Percentiles rank a stretch among this genome's conserved stretches.
Conservation (phyloP, 53 echinoderm and acorn worm genomes). For the Holothuria scabra region DNA sequence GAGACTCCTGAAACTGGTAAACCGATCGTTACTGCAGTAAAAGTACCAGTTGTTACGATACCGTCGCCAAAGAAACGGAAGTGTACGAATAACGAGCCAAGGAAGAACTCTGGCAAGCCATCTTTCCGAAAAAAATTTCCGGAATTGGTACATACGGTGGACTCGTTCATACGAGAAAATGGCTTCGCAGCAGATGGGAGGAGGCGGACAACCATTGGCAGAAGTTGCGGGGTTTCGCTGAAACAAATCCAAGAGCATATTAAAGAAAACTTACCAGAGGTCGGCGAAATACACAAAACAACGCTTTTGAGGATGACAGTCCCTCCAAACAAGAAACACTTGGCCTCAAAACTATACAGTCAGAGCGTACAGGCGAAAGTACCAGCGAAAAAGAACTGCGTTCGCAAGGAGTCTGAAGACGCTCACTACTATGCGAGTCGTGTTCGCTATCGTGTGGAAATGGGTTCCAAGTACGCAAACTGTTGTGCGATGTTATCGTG, state of each 20-base stretch:
- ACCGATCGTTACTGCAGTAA: background rate
- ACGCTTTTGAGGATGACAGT: conserved; percentile 2
- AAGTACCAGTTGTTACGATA: conserved; percentile 6
- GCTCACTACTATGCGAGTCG: conserved; percentile 46
- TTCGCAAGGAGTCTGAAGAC: conserved; percentile 22
- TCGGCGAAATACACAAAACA: background rate
- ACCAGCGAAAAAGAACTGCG: conserved; percentile 46
- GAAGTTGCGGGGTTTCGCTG: conserved; percentile 4
- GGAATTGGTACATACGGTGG: conserved; percentile 1
- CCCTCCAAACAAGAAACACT: conserved; percentile 22
- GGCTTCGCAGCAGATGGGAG: conserved; percentile 7
- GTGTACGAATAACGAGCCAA: background rate
- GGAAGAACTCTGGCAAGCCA: background rate
- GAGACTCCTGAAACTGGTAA: background rate
- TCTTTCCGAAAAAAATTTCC: conserved; percentile 7
- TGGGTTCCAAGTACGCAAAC: conserved; percentile 34
- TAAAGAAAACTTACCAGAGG: background rate
- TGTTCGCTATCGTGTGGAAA: conserved; percentile 57
- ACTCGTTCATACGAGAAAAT: background rate
- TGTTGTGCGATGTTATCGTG: conserved; percentile 51
- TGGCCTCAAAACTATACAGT: conserved; percentile 18
- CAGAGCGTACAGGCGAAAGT: conserved; percentile 44
- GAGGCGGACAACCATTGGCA: background rate
- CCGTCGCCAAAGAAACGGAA: conserved; percentile 10
- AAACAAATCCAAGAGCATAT: background rate